These are phyloP conservation scores for Megaceryle maxima DNA, from an alignment of 2,113 vertebrate genomes.

Conservation along the genomic window DNA sequence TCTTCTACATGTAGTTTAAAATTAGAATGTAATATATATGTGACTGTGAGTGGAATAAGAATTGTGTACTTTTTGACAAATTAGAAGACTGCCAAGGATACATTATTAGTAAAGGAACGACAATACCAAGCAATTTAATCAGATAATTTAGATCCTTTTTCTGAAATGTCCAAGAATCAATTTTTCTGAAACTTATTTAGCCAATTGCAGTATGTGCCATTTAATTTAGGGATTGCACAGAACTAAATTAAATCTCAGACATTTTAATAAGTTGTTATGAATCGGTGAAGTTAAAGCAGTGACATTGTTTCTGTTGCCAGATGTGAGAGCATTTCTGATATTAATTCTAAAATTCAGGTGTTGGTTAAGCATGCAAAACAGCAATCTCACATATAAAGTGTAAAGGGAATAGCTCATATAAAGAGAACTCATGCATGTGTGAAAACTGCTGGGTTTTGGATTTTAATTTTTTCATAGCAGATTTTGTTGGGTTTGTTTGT, in stretches of 20 bases:
- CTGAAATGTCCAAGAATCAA: not conserved
- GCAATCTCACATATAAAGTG: not conserved
- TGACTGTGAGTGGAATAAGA: not conserved
- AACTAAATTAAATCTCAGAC: not conserved
- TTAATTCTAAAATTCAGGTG: not conserved
- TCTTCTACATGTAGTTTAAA: not conserved
- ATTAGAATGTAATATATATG: not conserved
- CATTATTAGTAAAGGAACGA: not conserved
- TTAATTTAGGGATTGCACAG: not conserved
- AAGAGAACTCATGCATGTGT: not conserved
- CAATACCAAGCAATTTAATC: not conserved
- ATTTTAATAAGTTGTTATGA: not conserved
- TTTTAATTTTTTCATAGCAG: not conserved
- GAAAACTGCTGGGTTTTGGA: not conserved
- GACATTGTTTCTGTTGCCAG: not conserved
- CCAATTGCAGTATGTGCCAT: not conserved
- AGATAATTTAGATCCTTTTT: not conserved
- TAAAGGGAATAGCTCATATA: not conserved
- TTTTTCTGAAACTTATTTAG: not conserved
- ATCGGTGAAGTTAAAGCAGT: not conserved
- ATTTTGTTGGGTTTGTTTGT: not conserved
- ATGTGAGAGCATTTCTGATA: not conserved
- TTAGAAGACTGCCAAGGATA: not conserved
- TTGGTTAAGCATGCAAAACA: not conserved
- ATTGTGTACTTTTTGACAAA: not conserved